A percentile compares a stretch with the other conserved stretches of the same genome.
phyloP scores from a whole-genome alignment of 2,888 invertebrate species.

The Tipula unca region DNA sequence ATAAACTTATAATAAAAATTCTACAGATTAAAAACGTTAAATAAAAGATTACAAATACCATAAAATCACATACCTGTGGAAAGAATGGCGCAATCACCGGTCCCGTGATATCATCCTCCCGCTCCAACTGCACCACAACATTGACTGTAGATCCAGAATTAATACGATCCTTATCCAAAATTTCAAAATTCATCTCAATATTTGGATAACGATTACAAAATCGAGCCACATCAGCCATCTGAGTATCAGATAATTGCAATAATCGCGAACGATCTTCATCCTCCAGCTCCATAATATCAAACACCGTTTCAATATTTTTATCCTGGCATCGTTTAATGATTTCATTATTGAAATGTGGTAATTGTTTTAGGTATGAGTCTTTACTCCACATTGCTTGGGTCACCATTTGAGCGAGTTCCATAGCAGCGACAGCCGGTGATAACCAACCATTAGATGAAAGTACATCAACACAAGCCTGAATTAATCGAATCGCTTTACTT shows the following conservation, averaged over 20 bases:
- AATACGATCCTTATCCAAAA: slow-evolving; percentile 69
- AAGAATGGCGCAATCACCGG: slow-evolving; percentile 98
- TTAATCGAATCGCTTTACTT: slow-evolving; percentile 69
- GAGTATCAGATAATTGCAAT: slow-evolving; percentile 67
- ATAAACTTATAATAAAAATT: too few species aligned
- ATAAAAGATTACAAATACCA: too few species aligned
- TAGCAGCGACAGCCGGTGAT: slow-evolving; percentile 95
- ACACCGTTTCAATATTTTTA: slow-evolving; percentile 60
- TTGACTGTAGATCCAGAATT: slow-evolving; percentile 79
- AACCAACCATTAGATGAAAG: slow-evolving; percentile 96
- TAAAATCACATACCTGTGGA: slow-evolving; percentile 61
- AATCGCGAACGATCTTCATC: slow-evolving; percentile 77
- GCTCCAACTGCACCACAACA: slow-evolving; percentile 83
- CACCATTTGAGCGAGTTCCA: slow-evolving; percentile 99
- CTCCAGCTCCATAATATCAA: slow-evolving; percentile 71
- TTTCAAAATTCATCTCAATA: slow-evolving; percentile 90
- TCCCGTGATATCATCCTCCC: slow-evolving; percentile 94
- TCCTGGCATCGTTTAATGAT: slow-evolving; percentile 86
- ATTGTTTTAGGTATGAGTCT: slow-evolving; percentile 92
- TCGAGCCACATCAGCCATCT: slow-evolving; percentile 96
- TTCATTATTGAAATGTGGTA: slow-evolving; percentile 89
- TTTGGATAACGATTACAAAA: slow-evolving; percentile 99
- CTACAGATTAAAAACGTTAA: too few species aligned
- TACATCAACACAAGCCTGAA: slow-evolving; percentile 95
- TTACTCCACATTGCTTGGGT: slow-evolving; percentile 99